Base-by-base conservation (phyloP, 2,797 vertebrate genomes). In the Enteromius viviparus region DNA sequence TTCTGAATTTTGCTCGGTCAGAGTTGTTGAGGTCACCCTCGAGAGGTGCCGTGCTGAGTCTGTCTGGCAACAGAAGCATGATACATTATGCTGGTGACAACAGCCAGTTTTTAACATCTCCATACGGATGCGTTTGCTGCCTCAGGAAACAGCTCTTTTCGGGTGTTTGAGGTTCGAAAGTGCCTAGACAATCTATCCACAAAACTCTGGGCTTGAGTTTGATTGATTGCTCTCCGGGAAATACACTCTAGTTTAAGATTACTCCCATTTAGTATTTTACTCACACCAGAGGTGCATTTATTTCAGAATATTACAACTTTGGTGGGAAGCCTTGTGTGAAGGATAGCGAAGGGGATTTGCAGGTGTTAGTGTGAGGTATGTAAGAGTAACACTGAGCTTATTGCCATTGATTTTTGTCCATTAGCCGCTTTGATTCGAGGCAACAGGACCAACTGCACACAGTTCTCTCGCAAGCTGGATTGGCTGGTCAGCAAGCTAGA, bases 401-500 rank as follows among this genome's bases (percentile, higher is more conserved):
- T 75, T 87, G 77, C 3, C 21, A 71, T 80, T 72, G 34, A 17
- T 78, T 89, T 14, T 64, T 42, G 32, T 87, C 83, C 80, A 86
- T 49, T 89, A 99, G 98, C 98, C 85, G 94, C 97, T 84, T 95
- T 99, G 80, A 99, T 99, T 92, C 95, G 94, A 87, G 98, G 98
- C 78, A 99, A 99, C 92, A 95, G 98, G 91, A 97, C 95, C 90
- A 99, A 99, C 84, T 99, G 98, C 81, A 96, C 98, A 82, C 97
- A 99, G 89, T 98, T 99, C 93, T 99, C 98, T 72, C 94, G 95
- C 83, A 99, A 97, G 81, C 93, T 99, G 66, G 97, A 99, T 86
- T 99, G 98, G 98, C 91, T 99, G 84, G 96, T 99, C 91, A 99
- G 97, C 93, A 99, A 99, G 94, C 91, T 99, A 90, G 98, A 99